Percentiles rank a stretch among this genome's conserved stretches.
phyloP scores from a whole-genome alignment of 2,113 vertebrate species.

The Gymnogyps californianus region DNA sequence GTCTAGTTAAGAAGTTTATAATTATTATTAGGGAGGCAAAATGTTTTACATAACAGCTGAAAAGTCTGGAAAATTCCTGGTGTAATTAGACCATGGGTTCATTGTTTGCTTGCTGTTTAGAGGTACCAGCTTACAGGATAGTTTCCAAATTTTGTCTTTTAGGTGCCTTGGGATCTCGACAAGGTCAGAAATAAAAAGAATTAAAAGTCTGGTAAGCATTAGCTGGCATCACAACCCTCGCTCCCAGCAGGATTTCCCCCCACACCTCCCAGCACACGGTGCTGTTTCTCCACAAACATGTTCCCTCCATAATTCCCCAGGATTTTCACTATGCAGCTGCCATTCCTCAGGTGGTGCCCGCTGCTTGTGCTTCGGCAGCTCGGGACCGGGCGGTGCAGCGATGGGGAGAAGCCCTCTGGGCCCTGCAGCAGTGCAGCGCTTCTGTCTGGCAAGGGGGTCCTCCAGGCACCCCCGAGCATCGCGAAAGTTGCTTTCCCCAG shows the following conservation, averaged over 20 bases:
- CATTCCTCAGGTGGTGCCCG: background rate
- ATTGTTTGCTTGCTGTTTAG: slow-evolving; percentile 56
- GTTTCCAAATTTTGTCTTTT: slow-evolving; percentile 46
- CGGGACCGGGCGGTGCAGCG: rapidly evolving
- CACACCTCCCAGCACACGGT: background rate
- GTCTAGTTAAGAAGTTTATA: slow-evolving; percentile 66
- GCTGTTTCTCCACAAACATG: background rate
- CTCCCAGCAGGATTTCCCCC: background rate
- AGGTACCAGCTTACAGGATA: background rate
- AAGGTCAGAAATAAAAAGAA: slow-evolving; percentile 31
- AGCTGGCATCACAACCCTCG: background rate
- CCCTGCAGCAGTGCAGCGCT: rapidly evolving
- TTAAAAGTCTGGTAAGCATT: slow-evolving; percentile 27
- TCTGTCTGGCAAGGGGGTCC: background rate
- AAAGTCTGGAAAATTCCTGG: slow-evolving; percentile 53
- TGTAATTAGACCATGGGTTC: slow-evolving; percentile 32
- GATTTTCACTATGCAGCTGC: background rate
- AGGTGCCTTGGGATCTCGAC: background rate
- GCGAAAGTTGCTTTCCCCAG: rapidly evolving
- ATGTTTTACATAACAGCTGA: slow-evolving; percentile 38
- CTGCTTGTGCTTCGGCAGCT: background rate
- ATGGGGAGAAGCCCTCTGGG: background rate
- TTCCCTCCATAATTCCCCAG: background rate
- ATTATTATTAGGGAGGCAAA: slow-evolving; percentile 62
- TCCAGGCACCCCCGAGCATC: background rate